A percentile compares a stretch with the other conserved stretches of the same genome.
Conservation (phyloP, 2,113 vertebrate genomes). For the Psophia crepitans region DNA sequence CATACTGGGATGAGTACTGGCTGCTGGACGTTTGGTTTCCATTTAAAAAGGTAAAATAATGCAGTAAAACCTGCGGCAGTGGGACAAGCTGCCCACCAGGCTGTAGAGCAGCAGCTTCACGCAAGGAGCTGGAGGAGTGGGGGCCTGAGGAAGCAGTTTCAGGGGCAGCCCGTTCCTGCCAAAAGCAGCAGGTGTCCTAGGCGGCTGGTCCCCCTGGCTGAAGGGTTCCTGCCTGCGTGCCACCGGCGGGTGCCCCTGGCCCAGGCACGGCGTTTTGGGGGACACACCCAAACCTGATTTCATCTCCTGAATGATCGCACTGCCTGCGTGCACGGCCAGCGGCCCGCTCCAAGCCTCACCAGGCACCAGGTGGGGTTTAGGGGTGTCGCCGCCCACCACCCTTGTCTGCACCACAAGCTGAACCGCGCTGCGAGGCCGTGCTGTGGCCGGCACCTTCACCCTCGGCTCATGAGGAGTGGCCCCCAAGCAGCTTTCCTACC, state of each 20-base stretch:
- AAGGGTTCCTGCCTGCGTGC: neutral
- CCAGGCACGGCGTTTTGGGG: neutral
- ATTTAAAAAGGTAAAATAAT: neutral
- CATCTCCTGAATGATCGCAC: neutral
- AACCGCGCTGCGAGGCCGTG: fast-evolving
- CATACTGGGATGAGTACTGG: neutral
- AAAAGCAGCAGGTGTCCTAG: neutral
- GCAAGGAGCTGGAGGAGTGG: neutral
- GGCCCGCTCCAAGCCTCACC: neutral
- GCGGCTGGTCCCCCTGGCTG: neutral
- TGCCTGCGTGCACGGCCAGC: fast-evolving
- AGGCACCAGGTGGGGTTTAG: neutral
- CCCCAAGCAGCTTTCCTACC: neutral
- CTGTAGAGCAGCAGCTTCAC: neutral
- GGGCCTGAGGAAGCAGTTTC: neutral
- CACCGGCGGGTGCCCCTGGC: neutral
- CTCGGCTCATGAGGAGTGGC: neutral
- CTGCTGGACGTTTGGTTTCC: neutral
- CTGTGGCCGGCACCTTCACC: neutral
- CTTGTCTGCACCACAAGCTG: neutral
- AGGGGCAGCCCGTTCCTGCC: neutral
- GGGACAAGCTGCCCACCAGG: neutral
- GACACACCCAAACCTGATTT: neutral
- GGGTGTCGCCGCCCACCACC: neutral
- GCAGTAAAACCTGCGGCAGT: neutral